Evolutionary conservation across 2,888 invertebrate genomes (phyloP).

Genomic region (Xanthia togata): DNA sequence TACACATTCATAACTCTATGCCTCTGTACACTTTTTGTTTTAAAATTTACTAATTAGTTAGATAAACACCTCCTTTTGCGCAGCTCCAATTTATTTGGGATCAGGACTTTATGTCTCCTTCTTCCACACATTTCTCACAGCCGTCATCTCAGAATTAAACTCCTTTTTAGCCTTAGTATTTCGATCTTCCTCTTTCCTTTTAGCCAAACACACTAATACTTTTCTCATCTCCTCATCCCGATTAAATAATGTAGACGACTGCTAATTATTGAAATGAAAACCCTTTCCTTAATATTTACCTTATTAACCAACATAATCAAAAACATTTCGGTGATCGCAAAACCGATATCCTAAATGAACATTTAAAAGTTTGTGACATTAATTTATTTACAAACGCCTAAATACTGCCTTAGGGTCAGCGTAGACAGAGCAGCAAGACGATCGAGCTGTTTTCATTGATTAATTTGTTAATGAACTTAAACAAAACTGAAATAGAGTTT

Average conservation of each 20-base stretch:
- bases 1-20: neutral
- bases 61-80: no score
- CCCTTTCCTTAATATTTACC: slow-evolving; percentile 19
- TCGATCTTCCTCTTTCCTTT: neutral
- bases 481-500: neutral
- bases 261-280: slow-evolving; percentile 15
- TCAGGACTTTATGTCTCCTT: no score
- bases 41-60: no score
- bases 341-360: slow-evolving; percentile 47
- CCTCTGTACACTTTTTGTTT: neutral
- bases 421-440: neutral
- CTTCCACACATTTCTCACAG: neutral
- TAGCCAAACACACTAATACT: neutral
- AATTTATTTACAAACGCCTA: slow-evolving; percentile 56
- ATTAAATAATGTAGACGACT: neutral
- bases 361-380: slow-evolving; percentile 56
- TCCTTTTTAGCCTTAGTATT: neutral
- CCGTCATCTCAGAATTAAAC: neutral
- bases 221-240: neutral
- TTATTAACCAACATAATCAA: slow-evolving; percentile 40
- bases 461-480: neutral
- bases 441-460: neutral
- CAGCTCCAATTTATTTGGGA: no score
- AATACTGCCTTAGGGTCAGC: slow-evolving; percentile 20
- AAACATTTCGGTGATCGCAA: slow-evolving; percentile 36